Base-by-base conservation (phyloP, 2,797 vertebrate genomes). In the Hephaestus fuliginosus region DNA sequence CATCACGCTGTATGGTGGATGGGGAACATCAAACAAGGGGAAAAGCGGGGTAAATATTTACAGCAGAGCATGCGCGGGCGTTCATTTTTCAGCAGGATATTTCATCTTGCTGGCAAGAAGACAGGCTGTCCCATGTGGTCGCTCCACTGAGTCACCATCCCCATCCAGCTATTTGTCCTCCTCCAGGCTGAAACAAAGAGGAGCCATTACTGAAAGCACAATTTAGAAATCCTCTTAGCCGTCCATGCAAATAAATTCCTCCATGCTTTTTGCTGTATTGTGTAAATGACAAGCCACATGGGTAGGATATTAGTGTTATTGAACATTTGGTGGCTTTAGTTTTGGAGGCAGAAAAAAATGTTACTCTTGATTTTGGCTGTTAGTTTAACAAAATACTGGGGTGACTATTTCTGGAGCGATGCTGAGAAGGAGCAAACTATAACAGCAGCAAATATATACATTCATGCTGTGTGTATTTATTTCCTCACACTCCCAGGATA, bases 191-290 rank as follows among this genome's bases (percentile, higher is more conserved):
- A 83, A 51, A 86, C 66, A 80, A 64, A 79, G 71, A 33, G 20
- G 48, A 44, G 14, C 17, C 67, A 41, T 73, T 20, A 79, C 73
- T 52, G 44, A 72, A 74, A 81, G 77, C 63, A 63, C 43, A 4
- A 61, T 70, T 73, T 57, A n/a, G 44, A 81, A 80, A 88, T 84
- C 80, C 72, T 78, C 86, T 83, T 74, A 74, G 64, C 68, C 39
- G 6, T 7, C 20, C 65, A 14, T 60, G 74, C 39, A 74, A 73
- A 80, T 73, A 36, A 58, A 20, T 67, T 70, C 22, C 30, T 41
- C n/a, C 9, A 46, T 15, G 63, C 39, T 52, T 74, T 65, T 70
- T 25, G 49, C 48, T 57, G 61, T 18, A 30, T 68, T 17, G 57
- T 76, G 43, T n/a, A 43, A 77, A 72, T 52, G 6, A 70, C 39